These are phyloP conservation scores for Caenorhabditis briggsae DNA, from an alignment of 1,140 invertebrate species.

Conservation along the genomic window DNA sequence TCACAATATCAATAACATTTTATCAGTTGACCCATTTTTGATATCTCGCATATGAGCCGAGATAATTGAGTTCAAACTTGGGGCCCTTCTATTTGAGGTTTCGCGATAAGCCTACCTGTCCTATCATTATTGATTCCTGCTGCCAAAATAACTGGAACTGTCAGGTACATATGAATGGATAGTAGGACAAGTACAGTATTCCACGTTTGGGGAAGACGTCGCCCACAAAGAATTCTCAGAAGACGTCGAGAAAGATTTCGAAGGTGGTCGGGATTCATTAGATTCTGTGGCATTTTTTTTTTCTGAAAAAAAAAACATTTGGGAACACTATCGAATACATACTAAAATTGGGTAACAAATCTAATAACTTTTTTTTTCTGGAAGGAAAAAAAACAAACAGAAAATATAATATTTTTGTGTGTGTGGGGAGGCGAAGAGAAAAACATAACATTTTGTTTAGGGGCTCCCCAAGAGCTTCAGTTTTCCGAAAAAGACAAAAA, in stretches of 20 bases:
- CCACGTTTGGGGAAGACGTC: conserved; percentile 64
- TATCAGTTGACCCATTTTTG: no score
- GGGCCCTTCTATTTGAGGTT: no score
- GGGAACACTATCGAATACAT: not conserved
- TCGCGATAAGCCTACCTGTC: not conserved
- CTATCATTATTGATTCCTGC: conserved; percentile 54
- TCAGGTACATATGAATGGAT: conserved; percentile 65
- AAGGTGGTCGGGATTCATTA: not conserved
- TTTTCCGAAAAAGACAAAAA: not conserved
- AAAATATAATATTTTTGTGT: not conserved
- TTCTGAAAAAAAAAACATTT: not conserved
- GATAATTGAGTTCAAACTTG: not conserved
- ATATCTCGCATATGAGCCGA: no score
- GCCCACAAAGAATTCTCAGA: conserved; percentile 56
- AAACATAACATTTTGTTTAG: not conserved
- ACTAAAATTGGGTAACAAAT: not conserved
- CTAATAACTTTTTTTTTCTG: no score
- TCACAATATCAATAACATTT: no score
- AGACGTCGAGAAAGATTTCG: conserved; percentile 32
- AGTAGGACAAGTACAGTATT: conserved; percentile 63
- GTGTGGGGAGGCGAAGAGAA: not conserved
- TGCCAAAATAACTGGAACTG: conserved; percentile 61
- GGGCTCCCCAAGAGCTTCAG: not conserved
- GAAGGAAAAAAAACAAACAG: not conserved
- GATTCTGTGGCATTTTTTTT: no score